Percentiles rank a stretch among this genome's conserved stretches.
Evolutionary conservation across 2,113 vertebrate genomes (phyloP).

Genomic region (Budorcas taxicolor): DNA sequence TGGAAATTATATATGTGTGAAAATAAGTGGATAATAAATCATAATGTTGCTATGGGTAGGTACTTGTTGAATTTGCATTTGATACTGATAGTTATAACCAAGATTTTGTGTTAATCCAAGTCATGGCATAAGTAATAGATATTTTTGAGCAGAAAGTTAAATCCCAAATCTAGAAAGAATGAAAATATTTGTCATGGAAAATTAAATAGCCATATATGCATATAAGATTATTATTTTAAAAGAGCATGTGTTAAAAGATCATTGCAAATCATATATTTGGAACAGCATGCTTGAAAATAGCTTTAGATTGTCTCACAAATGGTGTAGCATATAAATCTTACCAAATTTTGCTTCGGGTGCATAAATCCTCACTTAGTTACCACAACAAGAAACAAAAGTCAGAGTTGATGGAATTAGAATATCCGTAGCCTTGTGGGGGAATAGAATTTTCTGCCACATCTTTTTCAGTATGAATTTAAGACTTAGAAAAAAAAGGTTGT

Average conservation of each 20-base stretch:
- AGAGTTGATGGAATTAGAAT: not conserved
- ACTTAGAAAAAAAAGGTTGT: not conserved
- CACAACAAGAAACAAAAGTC: not conserved
- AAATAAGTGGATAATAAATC: slow-evolving; percentile 9
- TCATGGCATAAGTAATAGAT: not conserved
- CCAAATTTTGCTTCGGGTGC: not conserved
- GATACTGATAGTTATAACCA: not conserved
- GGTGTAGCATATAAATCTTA: not conserved
- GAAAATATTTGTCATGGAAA: slow-evolving; percentile 20
- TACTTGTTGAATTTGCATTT: slow-evolving; percentile 22
- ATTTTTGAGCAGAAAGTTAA: slow-evolving; percentile 29
- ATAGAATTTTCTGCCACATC: not conserved
- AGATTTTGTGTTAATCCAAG: slow-evolving; percentile 28
- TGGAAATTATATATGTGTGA: slow-evolving; percentile 30
- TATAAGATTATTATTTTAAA: slow-evolving; percentile 18
- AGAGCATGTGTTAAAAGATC: not conserved
- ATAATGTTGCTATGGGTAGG: not conserved
- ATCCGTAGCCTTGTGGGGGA: not conserved
- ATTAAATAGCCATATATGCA: slow-evolving; percentile 4
- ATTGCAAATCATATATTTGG: not conserved
- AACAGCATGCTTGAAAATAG: slow-evolving; percentile 25
- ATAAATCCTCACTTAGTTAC: slow-evolving; percentile 3
- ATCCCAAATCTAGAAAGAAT: slow-evolving; percentile 10
- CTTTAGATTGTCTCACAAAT: slow-evolving; percentile 32
- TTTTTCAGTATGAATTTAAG: slow-evolving; percentile 1